Evolutionary conservation across 1,140 invertebrate genomes (phyloP), one percentile per base, ranked within the genome.

Genomic region (Heliconius nattereri): DNA sequence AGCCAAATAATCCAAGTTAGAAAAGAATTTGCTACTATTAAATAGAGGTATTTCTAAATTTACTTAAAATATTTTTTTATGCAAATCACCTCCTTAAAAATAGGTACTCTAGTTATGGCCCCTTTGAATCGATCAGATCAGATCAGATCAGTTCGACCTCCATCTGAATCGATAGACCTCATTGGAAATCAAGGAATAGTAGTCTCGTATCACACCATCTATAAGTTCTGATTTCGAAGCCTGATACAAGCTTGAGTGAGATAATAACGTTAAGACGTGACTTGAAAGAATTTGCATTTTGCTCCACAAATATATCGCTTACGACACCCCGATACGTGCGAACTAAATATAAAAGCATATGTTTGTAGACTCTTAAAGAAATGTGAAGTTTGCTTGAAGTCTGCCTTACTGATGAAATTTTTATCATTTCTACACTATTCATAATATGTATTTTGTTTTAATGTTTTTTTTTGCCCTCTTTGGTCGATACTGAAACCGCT

Each of bases 331-430:
- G 20, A 16, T 72, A 35, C 66, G 75, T 45, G 66, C 35, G 70
- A 74, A 49, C 37, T 35, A 20, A 75, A 26, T 71, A 71, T 57
- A 37, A 26, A 49, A 45, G 66, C 45, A 32, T 79, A 76, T 76
- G 81, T 86, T 85, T 89, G 83, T 85, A 84, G 26, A 83, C 82
- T 86, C 79, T 81, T n/a, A 57, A 57, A 85, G 81, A 81, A 73
- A 71, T 57, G 23, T 60, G 54, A 78, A 52, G 2, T 70, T 76
- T 35, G 78, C 77, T 81, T 78, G 73, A 77, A 78, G 92, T 94
- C 92, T 93, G 92, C 92, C 91, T 94, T 93, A 91, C 93, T 94
- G 93, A 93, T 94, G 92, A 94, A 93, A 89, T 84, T 85, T 85
- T 79, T 83, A 83, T 76, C 9, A 66, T 66, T 66, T 66, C 11